Conservation (phyloP, 2,888 invertebrate species). For the Ctena decussata region DNA sequence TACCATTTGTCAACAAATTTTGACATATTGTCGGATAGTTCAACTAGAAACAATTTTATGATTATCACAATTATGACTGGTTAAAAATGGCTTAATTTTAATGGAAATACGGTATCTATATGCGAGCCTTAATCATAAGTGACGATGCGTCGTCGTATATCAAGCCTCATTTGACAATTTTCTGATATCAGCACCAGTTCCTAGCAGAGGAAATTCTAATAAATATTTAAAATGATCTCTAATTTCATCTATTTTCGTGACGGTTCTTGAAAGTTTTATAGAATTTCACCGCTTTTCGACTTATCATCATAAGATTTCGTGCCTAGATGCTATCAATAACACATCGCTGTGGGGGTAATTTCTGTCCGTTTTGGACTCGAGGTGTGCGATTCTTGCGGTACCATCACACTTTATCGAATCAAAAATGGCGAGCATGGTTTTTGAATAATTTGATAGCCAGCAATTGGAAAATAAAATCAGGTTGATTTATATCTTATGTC, state of each 20-base stretch:
- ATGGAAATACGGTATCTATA: no score
- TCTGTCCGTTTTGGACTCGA: constrained; percentile 35
- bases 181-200: neutral
- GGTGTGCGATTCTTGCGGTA: neutral
- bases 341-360: constrained; percentile 55
- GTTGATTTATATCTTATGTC: neutral
- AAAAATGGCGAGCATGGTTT: neutral
- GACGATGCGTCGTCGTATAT: neutral
- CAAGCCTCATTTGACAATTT: constrained; percentile 3
- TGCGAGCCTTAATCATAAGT: neutral
- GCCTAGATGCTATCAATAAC: constrained; percentile 50
- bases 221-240: constrained; percentile 59
- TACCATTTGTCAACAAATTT: no score
- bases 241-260: constrained; percentile 51
- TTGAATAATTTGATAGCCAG: neutral
- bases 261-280: constrained; percentile 55
- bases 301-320: constrained; percentile 55
- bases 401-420: neutral
- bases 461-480: constrained; percentile 1
- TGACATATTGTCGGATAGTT: no score
- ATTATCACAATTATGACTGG: no score
- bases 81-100: no score
- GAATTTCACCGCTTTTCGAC: constrained; percentile 37
- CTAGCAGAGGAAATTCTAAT: constrained; percentile 35
- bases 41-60: no score